phyloP scores from a whole-genome alignment of 2,888 invertebrate species.

The Parnassius mnemosyne region DNA sequence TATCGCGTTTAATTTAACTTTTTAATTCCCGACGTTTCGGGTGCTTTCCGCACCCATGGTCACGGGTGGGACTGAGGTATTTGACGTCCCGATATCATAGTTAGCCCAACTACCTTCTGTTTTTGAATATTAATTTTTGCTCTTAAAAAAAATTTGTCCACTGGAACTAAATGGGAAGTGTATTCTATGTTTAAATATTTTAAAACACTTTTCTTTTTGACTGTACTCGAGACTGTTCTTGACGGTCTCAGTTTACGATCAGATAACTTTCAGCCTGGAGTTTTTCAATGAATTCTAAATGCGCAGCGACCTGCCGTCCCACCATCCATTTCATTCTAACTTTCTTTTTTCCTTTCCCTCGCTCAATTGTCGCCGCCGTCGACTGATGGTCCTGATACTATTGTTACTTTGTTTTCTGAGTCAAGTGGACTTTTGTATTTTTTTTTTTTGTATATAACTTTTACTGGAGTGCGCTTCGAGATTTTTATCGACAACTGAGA shows the following conservation, averaged over 20 bases:
- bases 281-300: constrained; percentile 82
- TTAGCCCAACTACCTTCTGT: too few relatives aligned
- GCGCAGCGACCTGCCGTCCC: constrained; percentile 39
- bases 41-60: too few relatives aligned
- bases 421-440: constrained; percentile 26
- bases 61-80: too few relatives aligned
- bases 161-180: constrained; percentile 28
- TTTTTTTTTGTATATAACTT: constrained; percentile 27
- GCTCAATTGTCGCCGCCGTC: constrained; percentile 36
- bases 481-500: constrained; percentile 12
- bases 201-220: constrained; percentile 17
- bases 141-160: too few relatives aligned
- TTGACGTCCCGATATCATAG: too few relatives aligned
- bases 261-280: constrained; percentile 73
- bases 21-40: too few relatives aligned
- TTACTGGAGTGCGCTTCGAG: constrained; percentile 17
- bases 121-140: too few relatives aligned
- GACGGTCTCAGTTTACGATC: constrained; percentile 61
- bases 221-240: constrained; percentile 21
- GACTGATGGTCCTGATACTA: constrained; percentile 49
- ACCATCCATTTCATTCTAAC: constrained; percentile 30
- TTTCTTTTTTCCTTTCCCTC: constrained; percentile 34
- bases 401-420: constrained; percentile 34
- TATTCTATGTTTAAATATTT: constrained; percentile 20
- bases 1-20: too few relatives aligned